These are phyloP conservation scores for Brachyistius frenatus DNA, from an alignment of 2,113 vertebrate genomes.

Conservation along the genomic window DNA sequence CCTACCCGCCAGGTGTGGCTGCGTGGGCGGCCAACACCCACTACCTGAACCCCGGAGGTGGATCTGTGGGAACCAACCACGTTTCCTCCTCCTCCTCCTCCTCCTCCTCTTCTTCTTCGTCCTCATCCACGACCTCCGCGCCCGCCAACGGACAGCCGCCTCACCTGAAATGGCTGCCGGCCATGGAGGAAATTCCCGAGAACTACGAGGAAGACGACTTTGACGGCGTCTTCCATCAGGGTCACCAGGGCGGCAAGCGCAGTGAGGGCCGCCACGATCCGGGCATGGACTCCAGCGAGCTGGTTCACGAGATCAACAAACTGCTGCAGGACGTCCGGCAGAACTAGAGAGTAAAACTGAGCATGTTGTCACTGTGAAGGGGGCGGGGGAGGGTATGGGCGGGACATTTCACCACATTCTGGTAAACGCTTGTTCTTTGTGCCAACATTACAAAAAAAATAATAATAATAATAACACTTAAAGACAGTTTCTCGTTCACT, in stretches of 20 bases:
- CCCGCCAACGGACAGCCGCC: constrained; percentile 84
- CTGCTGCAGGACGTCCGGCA: constrained; percentile 95
- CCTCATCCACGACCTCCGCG: constrained; percentile 41
- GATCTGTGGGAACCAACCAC: constrained; percentile 72
- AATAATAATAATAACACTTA: not conserved
- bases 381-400: not conserved
- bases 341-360: constrained; percentile 81
- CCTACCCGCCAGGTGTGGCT: constrained; percentile 93
- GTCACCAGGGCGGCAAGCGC: constrained; percentile 85
- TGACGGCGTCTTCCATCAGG: constrained; percentile 90
- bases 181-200: constrained; percentile 99
- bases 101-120: constrained; percentile 33
- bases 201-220: constrained; percentile 98
- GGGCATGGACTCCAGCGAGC: constrained; percentile 92
- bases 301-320: constrained; percentile 98
- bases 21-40: constrained; percentile 96
- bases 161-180: constrained; percentile 95
- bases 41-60: constrained; percentile 90
- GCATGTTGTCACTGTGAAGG: constrained; percentile 29
- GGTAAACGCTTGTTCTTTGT: constrained; percentile 52
- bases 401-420: constrained; percentile 45
- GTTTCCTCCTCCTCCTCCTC: constrained; percentile 47
- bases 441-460: constrained; percentile 54
- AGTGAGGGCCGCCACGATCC: constrained; percentile 91
- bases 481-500: constrained; percentile 56